These are phyloP conservation scores for Cheilosia urbana DNA, from an alignment of 2,888 invertebrate species.

Conservation along the genomic window DNA sequence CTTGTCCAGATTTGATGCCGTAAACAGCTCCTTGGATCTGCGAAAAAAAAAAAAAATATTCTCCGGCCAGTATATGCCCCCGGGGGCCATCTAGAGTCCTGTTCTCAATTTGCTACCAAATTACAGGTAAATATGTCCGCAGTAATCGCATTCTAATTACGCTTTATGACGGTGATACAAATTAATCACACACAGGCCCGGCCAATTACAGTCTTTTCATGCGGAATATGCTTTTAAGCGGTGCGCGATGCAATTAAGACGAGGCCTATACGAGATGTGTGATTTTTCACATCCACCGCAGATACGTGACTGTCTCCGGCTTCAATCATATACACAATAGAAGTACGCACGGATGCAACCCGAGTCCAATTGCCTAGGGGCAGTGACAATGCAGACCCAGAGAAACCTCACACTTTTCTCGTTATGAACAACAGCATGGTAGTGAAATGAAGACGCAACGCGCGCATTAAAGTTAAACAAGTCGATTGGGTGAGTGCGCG, in stretches of 20 bases:
- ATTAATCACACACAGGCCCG: conserved; percentile 65
- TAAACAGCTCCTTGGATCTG: conserved; percentile 41
- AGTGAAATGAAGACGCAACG: conserved; percentile 51
- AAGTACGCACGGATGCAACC: conserved; percentile 9
- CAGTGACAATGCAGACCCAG: conserved; percentile 36
- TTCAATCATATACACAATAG: conserved; percentile 64
- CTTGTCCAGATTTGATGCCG: conserved; percentile 41
- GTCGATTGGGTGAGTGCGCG: conserved; percentile 18
- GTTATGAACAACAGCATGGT: conserved; percentile 19
- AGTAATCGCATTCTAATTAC: conserved; percentile 75
- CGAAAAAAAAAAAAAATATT: conserved; percentile 16
- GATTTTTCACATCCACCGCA: conserved; percentile 70
- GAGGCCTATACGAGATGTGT: conserved; percentile 47
- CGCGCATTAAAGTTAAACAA: conserved; percentile 48
- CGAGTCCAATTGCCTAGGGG: conserved; percentile 48
- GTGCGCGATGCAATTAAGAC: conserved; percentile 59
- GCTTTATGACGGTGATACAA: conserved; percentile 74
- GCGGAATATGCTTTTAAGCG: conserved; percentile 66
- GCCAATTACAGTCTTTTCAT: conserved; percentile 68
- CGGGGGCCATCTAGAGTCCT: conserved; percentile 31
- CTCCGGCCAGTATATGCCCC: conserved; percentile 5
- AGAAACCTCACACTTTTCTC: conserved; percentile 62
- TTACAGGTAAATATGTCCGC: conserved; percentile 73
- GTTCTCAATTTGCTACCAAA: conserved; percentile 70
- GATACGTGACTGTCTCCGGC: conserved; percentile 67